Evolutionary conservation across 2,797 vertebrate genomes (phyloP).

Genomic region (Poeciliopsis turneri): DNA sequence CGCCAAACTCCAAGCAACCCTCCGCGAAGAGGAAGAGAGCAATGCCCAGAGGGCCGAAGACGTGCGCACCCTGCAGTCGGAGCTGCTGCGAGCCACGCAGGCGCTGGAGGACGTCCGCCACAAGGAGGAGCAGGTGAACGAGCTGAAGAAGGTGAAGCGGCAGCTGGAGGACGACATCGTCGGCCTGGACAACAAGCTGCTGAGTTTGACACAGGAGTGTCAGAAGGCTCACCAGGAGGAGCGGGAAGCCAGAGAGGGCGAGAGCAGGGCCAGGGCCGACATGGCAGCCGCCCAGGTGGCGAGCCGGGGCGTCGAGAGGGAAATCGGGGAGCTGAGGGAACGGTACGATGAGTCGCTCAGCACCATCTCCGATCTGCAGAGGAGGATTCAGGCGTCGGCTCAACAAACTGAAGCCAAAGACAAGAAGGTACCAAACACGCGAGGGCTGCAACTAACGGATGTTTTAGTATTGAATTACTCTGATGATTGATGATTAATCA

Average conservation of each 20-base stretch:
- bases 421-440: constrained; percentile 85
- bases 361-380: constrained; percentile 91
- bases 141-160: constrained; percentile 81
- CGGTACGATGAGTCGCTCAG: constrained; percentile 88
- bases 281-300: constrained; percentile 83
- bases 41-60: constrained; percentile 76
- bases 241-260: constrained; percentile 74
- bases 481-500: too few species aligned
- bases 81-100: constrained; percentile 82
- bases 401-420: constrained; percentile 95
- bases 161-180: constrained; percentile 83
- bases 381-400: constrained; percentile 90
- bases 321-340: constrained; percentile 90
- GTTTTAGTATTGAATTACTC: too few species aligned
- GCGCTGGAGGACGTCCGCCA: constrained; percentile 80
- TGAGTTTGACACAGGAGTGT: constrained; percentile 75
- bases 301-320: constrained; percentile 85
- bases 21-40: constrained; percentile 86
- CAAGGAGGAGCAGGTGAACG: constrained; percentile 78
- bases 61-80: constrained; percentile 80
- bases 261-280: constrained; percentile 78
- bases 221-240: constrained; percentile 81
- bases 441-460: too few species aligned
- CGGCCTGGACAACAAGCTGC: constrained; percentile 76
- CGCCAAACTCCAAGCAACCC: constrained; percentile 48